Conservation (phyloP, 2,888 invertebrate genomes). For the Physocephala rufipes region DNA sequence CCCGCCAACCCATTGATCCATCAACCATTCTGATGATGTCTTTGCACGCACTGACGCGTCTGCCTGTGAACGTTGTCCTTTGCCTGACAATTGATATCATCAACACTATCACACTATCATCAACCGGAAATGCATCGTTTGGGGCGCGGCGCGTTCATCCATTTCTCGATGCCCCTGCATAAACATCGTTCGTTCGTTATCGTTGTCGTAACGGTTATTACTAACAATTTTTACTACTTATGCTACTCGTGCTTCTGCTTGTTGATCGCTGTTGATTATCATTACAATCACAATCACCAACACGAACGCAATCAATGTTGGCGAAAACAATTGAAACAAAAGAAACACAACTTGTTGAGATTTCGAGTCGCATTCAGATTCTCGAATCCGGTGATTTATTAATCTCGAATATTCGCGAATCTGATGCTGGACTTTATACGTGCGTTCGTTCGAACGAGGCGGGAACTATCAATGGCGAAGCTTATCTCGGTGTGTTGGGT, state of each 20-base stretch:
- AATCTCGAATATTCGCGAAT: slow-evolving; percentile 83
- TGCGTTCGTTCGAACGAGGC: slow-evolving; percentile 91
- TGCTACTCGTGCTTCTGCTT: slow-evolving; percentile 19
- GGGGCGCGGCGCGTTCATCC: slow-evolving; percentile 33
- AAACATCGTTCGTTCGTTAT: background rate
- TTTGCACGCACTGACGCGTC: background rate
- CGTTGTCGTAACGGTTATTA: slow-evolving; percentile 9
- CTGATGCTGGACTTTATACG: slow-evolving; percentile 89
- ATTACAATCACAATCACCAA: slow-evolving; percentile 20
- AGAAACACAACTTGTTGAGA: slow-evolving; percentile 73
- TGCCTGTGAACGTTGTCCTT: background rate
- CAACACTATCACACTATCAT: too few relatives aligned
- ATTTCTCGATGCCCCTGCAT: background rate
- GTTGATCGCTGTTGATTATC: slow-evolving; percentile 5
- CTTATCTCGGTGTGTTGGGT: slow-evolving; percentile 85
- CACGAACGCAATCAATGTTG: slow-evolving; percentile 27
- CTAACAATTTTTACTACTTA: slow-evolving; percentile 2
- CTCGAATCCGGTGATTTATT: slow-evolving; percentile 88
- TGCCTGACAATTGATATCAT: slow-evolving; percentile 6
- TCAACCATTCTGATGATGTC: too few relatives aligned
- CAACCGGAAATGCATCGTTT: slow-evolving; percentile 35
- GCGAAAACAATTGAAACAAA: slow-evolving; percentile 42
- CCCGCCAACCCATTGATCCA: too few relatives aligned
- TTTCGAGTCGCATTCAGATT: slow-evolving; percentile 82
- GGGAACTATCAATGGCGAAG: slow-evolving; percentile 84